Base-by-base conservation (phyloP, 1,140 invertebrate species). In the Drosophila busckii region DNA sequence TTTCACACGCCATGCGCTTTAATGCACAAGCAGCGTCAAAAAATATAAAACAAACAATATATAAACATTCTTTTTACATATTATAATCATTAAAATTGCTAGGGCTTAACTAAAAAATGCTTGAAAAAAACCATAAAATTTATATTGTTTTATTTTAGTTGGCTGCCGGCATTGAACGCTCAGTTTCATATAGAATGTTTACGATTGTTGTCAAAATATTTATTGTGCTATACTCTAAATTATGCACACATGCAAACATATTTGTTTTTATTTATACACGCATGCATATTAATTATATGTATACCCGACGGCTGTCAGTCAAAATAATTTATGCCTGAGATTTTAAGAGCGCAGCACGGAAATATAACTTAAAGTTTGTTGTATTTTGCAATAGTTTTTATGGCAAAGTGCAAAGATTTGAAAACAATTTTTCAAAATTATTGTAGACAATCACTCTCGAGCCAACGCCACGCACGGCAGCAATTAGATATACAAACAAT, bases 371-470 rank as follows among this genome's bases (percentile, higher is more conserved):
- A 56, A 44, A 58, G 56, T 73, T 67, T 13, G 34, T 22, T 32
- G 29, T 53, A 13, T 42, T 1, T 15, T 52, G 19, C 15, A 31
- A 3, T 25, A 42, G 17, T 32, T 42, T 22, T 25, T 20, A 3
- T 29, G 48, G 56, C 49, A 69, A 62, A 69, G 65, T 69, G 65
- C 68, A 71, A 31, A 48, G 28, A 56, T 73, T 63, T 73, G 22
- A 37, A 62, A 67, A 56, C 55, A 73, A 73, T 73, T 54, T 73
- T 40, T 67, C 56, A 73, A 71, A 71, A 71, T 71, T 71, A 71
- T 66, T 71, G 66, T 68, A 69, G 66, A 69, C 66, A 69, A 69
- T 71, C 68, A 66, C 34, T 71, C 45, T 44, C 61, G 7, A 38
- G 66, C 48, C 71, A 71, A 70, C 61, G 70, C 71, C 71, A 55